Base-by-base conservation (phyloP, 2,888 invertebrate genomes). In the Eupithecia exiguata region DNA sequence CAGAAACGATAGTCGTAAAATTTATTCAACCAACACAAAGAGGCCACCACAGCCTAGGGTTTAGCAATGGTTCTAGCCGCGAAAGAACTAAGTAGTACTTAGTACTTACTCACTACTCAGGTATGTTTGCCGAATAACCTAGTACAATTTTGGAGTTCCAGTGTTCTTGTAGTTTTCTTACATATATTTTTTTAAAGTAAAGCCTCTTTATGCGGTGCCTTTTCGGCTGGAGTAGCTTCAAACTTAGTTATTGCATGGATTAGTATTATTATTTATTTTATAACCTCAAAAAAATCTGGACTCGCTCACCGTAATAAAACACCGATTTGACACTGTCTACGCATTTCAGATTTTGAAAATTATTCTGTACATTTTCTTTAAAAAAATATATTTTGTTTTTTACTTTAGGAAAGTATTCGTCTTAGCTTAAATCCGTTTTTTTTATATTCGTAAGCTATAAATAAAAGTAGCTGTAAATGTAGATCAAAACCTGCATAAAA, bases 1-100 rank as follows among this genome's bases (percentile, higher is more conserved):
- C 86, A 92, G 88, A 91, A 89, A 90, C 87, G 81, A 69, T 81
- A 71, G 86, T 89, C 92, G 90, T 93, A 92, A 93, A 93, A 89
- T 85, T 83, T 90, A 88, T 89, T 89, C 88, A 89, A 85, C 82
- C 85, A 84, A 87, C 81, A 89, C 89, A 90, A 89, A 86, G 88
- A 85, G 86, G 88, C 87, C 85, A 83, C 74, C 58, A 70, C 73
- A 71, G 75, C 71, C 74, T 76, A 77, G 78, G 74, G 81, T 90
- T 88, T 86, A 82, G 89, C 88, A 90, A 89, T 84, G 77, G 72
- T 78, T 76, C 79, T 72, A 75, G 77, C 76, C 72, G 65, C 46
- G 58, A 69, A 75, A 61, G 70, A 72, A 58, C 58, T 58, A 58
- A 58, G 58, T 58, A 75, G 43, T 63, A 65, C 38, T n/a, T 40